phyloP scores from a whole-genome alignment of 2,888 invertebrate genomes.

The Beris chalybata region DNA sequence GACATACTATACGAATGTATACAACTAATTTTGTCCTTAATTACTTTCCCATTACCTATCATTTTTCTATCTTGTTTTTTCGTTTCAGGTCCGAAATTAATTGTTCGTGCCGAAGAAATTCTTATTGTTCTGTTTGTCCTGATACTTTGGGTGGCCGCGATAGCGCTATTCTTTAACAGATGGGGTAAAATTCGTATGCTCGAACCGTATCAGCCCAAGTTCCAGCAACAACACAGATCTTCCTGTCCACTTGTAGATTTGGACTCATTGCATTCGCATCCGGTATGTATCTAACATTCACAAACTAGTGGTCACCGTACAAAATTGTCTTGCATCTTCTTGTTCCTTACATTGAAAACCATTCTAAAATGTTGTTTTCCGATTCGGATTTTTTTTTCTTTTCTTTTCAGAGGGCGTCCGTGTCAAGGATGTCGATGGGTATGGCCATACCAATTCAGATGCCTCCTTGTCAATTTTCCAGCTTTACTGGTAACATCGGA shows the following conservation, averaged over 20 bases:
- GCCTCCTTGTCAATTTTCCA: slow-evolving; percentile 54
- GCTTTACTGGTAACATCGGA: slow-evolving; percentile 44
- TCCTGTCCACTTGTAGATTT: slow-evolving; percentile 70
- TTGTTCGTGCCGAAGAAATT: slow-evolving; percentile 82
- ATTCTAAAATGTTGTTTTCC: neutral
- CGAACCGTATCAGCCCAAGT: slow-evolving; percentile 89
- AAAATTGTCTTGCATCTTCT: neutral
- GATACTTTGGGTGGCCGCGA: slow-evolving; percentile 85
- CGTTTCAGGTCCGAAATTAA: slow-evolving; percentile 63
- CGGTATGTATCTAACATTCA: slow-evolving; percentile 44
- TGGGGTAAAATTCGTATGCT: slow-evolving; percentile 94
- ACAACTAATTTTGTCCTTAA: slow-evolving; percentile 7
- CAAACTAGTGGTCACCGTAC: neutral
- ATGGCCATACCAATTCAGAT: slow-evolving; percentile 54
- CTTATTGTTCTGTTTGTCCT: slow-evolving; percentile 82
- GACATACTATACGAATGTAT: neutral
- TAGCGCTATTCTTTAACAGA: slow-evolving; percentile 88
- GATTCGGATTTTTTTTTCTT: neutral
- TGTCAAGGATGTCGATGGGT: slow-evolving; percentile 56
- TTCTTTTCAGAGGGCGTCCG: slow-evolving; percentile 55
- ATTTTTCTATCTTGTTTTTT: neutral
- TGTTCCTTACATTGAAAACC: neutral
- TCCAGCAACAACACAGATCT: slow-evolving; percentile 80
- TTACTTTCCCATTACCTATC: neutral
- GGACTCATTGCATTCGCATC: slow-evolving; percentile 50